A percentile compares a stretch with the other conserved stretches of the same genome.
Conservation (phyloP, 2,113 vertebrate species). For the Sisor rabdophorus region DNA sequence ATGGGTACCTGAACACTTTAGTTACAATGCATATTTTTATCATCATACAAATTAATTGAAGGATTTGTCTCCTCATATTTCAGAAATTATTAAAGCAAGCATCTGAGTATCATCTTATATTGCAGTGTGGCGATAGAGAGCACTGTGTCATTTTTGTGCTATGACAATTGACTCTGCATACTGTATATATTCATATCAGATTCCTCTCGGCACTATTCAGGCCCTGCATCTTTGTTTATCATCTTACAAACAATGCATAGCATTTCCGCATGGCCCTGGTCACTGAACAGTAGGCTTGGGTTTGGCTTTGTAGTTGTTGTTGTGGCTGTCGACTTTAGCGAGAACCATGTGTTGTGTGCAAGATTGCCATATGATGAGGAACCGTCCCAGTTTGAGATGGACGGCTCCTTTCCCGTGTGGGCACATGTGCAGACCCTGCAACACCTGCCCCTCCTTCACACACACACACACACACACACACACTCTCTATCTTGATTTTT, state of each 20-base stretch:
- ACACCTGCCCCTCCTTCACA: constrained; percentile 38
- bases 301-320: constrained; percentile 49
- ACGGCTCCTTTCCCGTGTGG: constrained; percentile 47
- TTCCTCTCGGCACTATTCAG: constrained; percentile 16
- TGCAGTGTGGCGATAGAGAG: too few species aligned
- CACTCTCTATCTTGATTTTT: constrained; percentile 19
- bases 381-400: constrained; percentile 51
- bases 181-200: constrained; percentile 1
- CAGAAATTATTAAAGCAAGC: constrained; percentile 32
- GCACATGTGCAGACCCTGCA: constrained; percentile 43
- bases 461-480: constrained; percentile 3
- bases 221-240: constrained; percentile 34
- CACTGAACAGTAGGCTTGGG: constrained; percentile 28
- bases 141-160: constrained; percentile 20
- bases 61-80: constrained; percentile 43
- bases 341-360: constrained; percentile 50
- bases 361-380: constrained; percentile 52
- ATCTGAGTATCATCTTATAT: constrained; percentile 25
- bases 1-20: background rate
- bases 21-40: constrained; percentile 25
- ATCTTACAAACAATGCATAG: constrained; percentile 33
- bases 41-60: constrained; percentile 49
- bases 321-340: constrained; percentile 43
- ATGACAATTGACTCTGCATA: constrained; percentile 5
- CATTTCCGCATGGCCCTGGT: constrained; percentile 40